These are phyloP conservation scores for Rhogogaster chlorosoma DNA, from an alignment of 2,888 invertebrate genomes.

Conservation along the genomic window DNA sequence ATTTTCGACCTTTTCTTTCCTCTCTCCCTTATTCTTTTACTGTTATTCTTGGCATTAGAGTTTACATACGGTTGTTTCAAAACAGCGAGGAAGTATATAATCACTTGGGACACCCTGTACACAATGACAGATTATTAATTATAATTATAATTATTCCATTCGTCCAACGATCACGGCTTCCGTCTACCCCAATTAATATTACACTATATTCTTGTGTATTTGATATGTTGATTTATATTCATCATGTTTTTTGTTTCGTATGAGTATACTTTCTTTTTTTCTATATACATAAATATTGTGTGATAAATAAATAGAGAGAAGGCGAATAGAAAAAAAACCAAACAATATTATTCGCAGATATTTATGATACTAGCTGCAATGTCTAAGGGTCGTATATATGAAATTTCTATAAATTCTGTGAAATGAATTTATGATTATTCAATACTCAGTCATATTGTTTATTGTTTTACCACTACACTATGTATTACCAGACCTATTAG, in stretches of 20 bases:
- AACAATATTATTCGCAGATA: neutral
- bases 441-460: slow-evolving; percentile 9
- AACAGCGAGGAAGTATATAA: neutral
- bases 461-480: neutral
- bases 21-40: neutral
- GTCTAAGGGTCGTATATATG: neutral
- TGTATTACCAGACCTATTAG: neutral
- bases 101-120: neutral
- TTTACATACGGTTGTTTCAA: neutral
- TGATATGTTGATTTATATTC: slow-evolving; percentile 6
- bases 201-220: neutral
- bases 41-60: neutral
- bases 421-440: slow-evolving; percentile 21
- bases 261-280: neutral
- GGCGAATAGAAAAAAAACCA: neutral
- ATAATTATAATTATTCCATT: slow-evolving; percentile 15
- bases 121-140: slow-evolving; percentile 14
- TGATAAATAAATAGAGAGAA: neutral
- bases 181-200: slow-evolving; percentile 27
- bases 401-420: neutral
- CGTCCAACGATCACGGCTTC: slow-evolving; percentile 28
- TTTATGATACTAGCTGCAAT: neutral
- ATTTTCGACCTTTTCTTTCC: neutral
- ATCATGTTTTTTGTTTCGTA: neutral
- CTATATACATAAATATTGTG: neutral